Percentiles rank a stretch among this genome's conserved stretches.
Conservation (phyloP, 1,140 invertebrate genomes). For the Anastrepha ludens region DNA sequence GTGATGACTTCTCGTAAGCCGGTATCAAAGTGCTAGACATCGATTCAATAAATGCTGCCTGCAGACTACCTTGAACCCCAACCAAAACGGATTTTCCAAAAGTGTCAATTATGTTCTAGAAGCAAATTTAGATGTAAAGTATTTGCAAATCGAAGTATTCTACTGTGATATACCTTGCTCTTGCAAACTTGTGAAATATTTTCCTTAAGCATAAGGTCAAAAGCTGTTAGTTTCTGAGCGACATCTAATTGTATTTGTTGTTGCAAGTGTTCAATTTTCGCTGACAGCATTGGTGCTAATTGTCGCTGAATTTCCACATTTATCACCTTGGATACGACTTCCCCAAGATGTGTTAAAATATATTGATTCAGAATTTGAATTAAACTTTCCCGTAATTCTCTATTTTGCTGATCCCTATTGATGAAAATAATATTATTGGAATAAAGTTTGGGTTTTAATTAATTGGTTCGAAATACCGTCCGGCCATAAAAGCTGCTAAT, state of each 20-base stretch:
- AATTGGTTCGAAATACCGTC: constrained; percentile 59
- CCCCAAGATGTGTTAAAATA: constrained; percentile 73
- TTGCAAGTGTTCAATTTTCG: constrained; percentile 80
- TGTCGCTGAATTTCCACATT: constrained; percentile 73
- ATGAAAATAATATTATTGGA: constrained; percentile 15
- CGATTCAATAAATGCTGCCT: constrained; percentile 79
- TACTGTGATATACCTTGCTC: constrained; percentile 78
- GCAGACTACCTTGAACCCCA: constrained; percentile 75
- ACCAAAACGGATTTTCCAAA: constrained; percentile 80
- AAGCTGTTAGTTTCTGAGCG: constrained; percentile 81
- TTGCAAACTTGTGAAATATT: constrained; percentile 86
- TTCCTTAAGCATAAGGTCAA: constrained; percentile 85
- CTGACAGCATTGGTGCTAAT: constrained; percentile 76
- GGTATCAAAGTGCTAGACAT: constrained; percentile 86
- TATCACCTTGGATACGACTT: constrained; percentile 74
- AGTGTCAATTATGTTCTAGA: constrained; percentile 83
- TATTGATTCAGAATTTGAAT: constrained; percentile 72
- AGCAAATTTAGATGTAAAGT: neutral
- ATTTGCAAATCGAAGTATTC: neutral
- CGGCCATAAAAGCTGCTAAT: constrained; percentile 65
- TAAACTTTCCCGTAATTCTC: constrained; percentile 75
- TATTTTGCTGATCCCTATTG: constrained; percentile 68
- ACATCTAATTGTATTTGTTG: constrained; percentile 82
- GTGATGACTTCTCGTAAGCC: constrained; percentile 88
- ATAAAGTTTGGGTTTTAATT: neutral